Base-by-base conservation (phyloP, 1,140 invertebrate genomes). In the Neotoxoptera formosana region DNA sequence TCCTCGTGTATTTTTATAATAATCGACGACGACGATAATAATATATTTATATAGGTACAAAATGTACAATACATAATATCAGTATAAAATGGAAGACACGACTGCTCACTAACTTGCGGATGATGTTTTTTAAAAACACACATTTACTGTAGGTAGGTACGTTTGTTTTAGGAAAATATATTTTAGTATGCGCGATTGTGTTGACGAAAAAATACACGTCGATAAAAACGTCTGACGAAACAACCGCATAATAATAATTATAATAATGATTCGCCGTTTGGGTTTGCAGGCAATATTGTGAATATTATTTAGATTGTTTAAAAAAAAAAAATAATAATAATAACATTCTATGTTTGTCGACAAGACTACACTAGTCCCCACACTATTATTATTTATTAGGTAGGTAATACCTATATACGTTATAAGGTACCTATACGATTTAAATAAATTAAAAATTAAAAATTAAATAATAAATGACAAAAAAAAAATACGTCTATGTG, bases 391-490 rank as follows among this genome's bases (percentile, higher is more conserved):
- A 56, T 53, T 53, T 36, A 25, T 41, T 86, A 86, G 41, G 14
- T 83, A 53, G 51, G 51, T 53, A 83, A 20, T 41, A 41, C 41
- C 41, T 41, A n/a, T n/a, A n/a, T n/a, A 41, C 41, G 30, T 76
- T 76, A 34, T 11, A 36, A 41, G 36, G 36, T 47, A n/a, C n/a
- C n/a, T n/a, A n/a, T n/a, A 56, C 87, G 51, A 56, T 21, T 90
- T 30, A 34, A 90, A 56, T 36, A 36, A 34, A 89, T 48, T 48
- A 84, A 84, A 48, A 86, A 86, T 47, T 6, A 30, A 34, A 11
- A 88, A 21, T 48, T 21, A 88, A 51, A 90, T 90, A 60, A 90
- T 90, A 56, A 90, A 90, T 17, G 88, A 60, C 51, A 14, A 90
- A 90, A 90, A 90, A 90, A 90, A 51, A n/a, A n/a, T 51, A 88